Percentiles rank a stretch among this genome's conserved stretches.
Evolutionary conservation across 37 sponge, comb jelly and placozoan genomes (phyloP).

Genomic region (Geodia barretti): DNA sequence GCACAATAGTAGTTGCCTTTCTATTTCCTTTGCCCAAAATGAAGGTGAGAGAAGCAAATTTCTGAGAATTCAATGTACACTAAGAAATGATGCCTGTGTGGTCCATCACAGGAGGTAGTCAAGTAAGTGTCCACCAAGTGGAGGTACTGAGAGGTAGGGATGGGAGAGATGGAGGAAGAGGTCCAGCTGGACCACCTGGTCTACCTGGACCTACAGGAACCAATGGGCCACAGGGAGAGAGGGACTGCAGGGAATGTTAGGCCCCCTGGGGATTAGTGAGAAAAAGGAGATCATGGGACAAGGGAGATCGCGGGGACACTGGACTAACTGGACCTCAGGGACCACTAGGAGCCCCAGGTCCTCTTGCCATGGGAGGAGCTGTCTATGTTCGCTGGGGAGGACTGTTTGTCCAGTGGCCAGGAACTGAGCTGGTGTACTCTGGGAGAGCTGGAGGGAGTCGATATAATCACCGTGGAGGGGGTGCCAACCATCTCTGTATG

Average conservation of each 20-base stretch:
- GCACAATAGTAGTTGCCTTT: not conserved
- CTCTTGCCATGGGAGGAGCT: not conserved
- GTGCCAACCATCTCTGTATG: conserved; percentile 39
- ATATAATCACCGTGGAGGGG: conserved; percentile 22
- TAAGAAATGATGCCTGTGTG: too few relatives aligned
- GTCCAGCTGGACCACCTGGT: not conserved
- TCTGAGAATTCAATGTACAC: too few relatives aligned
- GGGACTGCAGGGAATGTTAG: not conserved
- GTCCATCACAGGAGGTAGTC: too few relatives aligned
- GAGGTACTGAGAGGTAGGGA: not conserved
- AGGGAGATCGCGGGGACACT: not conserved
- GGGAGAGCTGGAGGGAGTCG: conserved; percentile 16
- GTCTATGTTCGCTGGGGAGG: conserved; percentile 42
- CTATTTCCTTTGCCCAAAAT: not conserved
- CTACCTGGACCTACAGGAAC: not conserved
- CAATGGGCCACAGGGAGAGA: too few relatives aligned
- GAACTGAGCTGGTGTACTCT: conserved; percentile 29
- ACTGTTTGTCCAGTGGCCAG: conserved; percentile 18
- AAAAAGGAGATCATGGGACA: not conserved
- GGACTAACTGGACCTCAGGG: not conserved
- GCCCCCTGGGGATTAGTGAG: not conserved
- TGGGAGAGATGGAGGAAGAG: not conserved
- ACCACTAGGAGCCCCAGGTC: too few relatives aligned
- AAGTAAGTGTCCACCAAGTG: not conserved
- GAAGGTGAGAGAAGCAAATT: not conserved